Percentiles rank a stretch among this genome's conserved stretches.
Evolutionary conservation across 2,888 invertebrate genomes (phyloP).

Genomic region (Ophion obscuratus): DNA sequence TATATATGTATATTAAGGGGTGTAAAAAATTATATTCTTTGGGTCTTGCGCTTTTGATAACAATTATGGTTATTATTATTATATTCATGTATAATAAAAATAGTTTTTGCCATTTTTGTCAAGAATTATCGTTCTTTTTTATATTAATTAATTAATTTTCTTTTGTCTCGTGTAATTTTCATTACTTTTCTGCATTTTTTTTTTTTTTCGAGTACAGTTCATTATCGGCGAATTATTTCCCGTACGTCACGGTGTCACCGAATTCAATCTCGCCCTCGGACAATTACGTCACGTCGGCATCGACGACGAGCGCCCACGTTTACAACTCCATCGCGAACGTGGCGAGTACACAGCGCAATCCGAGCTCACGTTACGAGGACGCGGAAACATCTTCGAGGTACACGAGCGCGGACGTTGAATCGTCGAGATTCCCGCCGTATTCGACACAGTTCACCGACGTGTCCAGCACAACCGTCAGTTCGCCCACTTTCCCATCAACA

Average conservation of each 20-base stretch:
- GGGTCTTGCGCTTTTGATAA: no score
- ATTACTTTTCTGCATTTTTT: not conserved
- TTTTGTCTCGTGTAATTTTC: not conserved
- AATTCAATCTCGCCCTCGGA: slow-evolving; percentile 80
- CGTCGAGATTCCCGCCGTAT: slow-evolving; percentile 74
- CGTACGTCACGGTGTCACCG: slow-evolving; percentile 79
- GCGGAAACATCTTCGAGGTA: slow-evolving; percentile 55
- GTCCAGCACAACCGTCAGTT: slow-evolving; percentile 80
- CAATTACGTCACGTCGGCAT: slow-evolving; percentile 82
- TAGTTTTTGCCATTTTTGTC: no score
- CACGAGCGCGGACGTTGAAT: slow-evolving; percentile 52
- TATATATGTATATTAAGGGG: no score
- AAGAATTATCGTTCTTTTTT: no score
- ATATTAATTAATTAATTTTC: not conserved
- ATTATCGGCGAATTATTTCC: slow-evolving; percentile 70
- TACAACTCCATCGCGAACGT: slow-evolving; percentile 74
- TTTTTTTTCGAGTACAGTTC: slow-evolving; percentile 50
- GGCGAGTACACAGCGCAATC: slow-evolving; percentile 52
- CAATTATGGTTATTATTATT: no score
- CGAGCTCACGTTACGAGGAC: slow-evolving; percentile 54
- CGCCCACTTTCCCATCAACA: slow-evolving; percentile 66
- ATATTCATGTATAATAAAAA: no score
- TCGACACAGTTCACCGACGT: slow-evolving; percentile 77
- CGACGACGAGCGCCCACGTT: slow-evolving; percentile 79
- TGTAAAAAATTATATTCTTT: no score